Conservation (phyloP, 2,113 vertebrate genomes). For the Actinemys pallida region DNA sequence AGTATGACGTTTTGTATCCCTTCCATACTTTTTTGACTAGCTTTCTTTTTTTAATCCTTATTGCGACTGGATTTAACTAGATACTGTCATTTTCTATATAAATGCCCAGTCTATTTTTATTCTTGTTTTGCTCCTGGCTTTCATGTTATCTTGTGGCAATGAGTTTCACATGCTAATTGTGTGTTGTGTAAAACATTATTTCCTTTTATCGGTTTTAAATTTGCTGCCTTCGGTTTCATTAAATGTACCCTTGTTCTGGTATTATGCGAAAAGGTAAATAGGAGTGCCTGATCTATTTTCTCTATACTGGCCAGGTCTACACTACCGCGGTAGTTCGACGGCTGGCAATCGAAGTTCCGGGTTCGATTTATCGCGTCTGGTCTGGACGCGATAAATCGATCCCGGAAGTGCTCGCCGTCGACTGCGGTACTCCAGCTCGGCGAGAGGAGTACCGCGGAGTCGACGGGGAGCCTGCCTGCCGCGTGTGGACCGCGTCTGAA, state of each 20-base stretch:
- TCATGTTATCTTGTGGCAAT: not conserved
- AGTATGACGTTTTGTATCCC: not conserved
- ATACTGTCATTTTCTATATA: not conserved
- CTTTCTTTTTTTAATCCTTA: not conserved
- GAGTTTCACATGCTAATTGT: not conserved
- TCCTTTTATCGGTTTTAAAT: not conserved
- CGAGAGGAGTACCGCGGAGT: too few relatives aligned
- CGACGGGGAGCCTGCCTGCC: too few relatives aligned
- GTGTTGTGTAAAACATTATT: not conserved
- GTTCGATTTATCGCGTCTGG: too few relatives aligned
- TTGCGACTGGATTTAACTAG: not conserved
- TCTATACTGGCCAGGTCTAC: not conserved
- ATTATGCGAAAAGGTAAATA: not conserved
- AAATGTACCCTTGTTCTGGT: not conserved
- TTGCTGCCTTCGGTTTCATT: not conserved
- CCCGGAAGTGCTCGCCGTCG: too few relatives aligned
- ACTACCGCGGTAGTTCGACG: too few relatives aligned
- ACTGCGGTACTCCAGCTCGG: too few relatives aligned
- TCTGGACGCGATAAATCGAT: too few relatives aligned
- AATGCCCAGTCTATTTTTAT: not conserved
- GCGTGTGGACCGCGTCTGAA: too few relatives aligned
- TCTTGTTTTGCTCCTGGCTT: not conserved
- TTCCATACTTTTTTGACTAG: not conserved
- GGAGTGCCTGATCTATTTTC: not conserved
- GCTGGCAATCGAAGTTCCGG: too few relatives aligned